Conservation (phyloP, 2,113 vertebrate species). For the Mesitornis unicolor region DNA sequence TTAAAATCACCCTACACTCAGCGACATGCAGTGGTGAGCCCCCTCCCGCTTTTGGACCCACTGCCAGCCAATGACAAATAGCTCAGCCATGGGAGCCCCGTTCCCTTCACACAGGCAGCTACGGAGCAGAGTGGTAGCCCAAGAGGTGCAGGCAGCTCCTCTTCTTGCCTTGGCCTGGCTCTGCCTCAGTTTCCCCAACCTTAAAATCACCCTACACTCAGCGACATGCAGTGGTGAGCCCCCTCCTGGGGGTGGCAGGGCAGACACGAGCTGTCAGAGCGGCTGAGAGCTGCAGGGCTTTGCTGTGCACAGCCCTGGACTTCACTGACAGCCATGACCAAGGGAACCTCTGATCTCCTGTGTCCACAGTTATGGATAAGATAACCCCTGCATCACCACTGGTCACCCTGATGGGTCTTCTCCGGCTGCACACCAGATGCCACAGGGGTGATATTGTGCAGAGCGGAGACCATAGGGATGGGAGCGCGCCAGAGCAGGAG, state of each 20-base stretch:
- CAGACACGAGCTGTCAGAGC: not conserved
- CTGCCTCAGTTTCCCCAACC: not conserved
- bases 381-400: rapidly evolving
- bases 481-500: not conserved
- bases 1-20: not conserved
- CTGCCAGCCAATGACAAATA: rapidly evolving
- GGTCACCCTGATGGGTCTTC: not conserved
- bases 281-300: not conserved
- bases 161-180: not conserved
- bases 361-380: not conserved
- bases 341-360: not conserved
- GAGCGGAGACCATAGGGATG: not conserved
- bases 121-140: rapidly evolving
- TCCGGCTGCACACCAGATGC: rapidly evolving
- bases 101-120: rapidly evolving
- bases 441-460: not conserved
- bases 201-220: not conserved
- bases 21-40: rapidly evolving
- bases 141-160: not conserved
- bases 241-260: rapidly evolving
- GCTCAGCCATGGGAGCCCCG: rapidly evolving
- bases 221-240: rapidly evolving
- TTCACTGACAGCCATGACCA: not conserved
- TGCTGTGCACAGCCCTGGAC: not conserved
- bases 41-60: no score